Evolutionary conservation across 2,113 vertebrate genomes (phyloP).

Genomic region (Misgurnus mizolepis): DNA sequence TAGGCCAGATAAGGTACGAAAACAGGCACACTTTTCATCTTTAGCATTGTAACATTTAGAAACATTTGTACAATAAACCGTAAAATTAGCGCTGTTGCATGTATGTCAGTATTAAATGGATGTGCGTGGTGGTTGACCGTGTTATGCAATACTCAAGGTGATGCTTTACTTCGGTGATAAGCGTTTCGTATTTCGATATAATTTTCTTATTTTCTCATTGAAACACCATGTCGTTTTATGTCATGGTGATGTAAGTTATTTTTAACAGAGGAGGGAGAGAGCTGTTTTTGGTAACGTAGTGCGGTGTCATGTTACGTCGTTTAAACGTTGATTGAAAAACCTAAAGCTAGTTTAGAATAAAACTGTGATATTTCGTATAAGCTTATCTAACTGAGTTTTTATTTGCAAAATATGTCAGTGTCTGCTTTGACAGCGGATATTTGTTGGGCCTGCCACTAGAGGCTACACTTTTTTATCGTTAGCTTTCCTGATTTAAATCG

Average conservation of each 20-base stretch:
- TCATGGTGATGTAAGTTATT: neutral
- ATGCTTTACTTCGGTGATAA: neutral
- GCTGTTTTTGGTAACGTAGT: neutral
- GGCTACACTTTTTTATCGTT: neutral
- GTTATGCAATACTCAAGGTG: conserved; percentile 26
- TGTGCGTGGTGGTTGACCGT: neutral
- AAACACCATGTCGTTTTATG: neutral
- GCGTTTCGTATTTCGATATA: neutral
- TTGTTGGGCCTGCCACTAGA: neutral
- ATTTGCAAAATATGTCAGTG: neutral
- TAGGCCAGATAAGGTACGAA: conserved; percentile 67
- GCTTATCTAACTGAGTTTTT: neutral
- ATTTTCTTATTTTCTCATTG: neutral
- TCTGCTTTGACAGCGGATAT: neutral
- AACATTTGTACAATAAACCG: neutral
- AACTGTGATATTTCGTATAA: neutral
- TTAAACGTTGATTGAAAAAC: neutral
- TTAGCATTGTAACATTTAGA: neutral
- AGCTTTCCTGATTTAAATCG: neutral
- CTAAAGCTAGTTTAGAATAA: neutral
- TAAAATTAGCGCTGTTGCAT: neutral
- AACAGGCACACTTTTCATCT: neutral
- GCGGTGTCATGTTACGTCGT: neutral
- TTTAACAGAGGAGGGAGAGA: neutral
- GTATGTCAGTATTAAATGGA: neutral